phyloP scores from a whole-genome alignment of 23 tunicate genomes.

The Styela clava region DNA sequence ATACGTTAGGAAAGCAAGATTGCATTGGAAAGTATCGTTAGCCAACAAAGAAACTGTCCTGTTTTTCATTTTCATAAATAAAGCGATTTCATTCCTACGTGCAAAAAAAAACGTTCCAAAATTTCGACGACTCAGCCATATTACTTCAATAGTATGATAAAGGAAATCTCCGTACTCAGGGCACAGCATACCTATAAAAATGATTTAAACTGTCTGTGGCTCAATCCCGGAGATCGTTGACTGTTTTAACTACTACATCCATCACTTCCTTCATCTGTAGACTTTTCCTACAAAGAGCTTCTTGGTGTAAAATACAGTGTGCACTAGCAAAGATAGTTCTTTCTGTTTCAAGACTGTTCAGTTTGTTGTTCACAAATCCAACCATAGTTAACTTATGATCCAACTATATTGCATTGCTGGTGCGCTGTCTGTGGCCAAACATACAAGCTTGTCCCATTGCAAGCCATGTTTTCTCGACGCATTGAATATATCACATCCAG shows the following conservation, averaged over 20 bases:
- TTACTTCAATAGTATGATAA: conserved; percentile 41
- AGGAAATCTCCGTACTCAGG: conserved; percentile 49
- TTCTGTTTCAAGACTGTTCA: conserved; percentile 26
- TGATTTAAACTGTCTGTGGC: conserved; percentile 45
- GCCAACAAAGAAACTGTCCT: conserved; percentile 25
- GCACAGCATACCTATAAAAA: conserved; percentile 36
- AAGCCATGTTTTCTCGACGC: background rate
- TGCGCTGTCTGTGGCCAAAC: background rate
- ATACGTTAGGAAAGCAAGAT: conserved; percentile 42
- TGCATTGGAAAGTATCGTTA: conserved; percentile 26
- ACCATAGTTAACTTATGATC: no score
- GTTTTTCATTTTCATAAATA: conserved; percentile 44
- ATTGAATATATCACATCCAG: background rate
- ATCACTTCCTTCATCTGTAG: conserved; percentile 43
- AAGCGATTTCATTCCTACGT: conserved; percentile 39
- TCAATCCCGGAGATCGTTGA: conserved; percentile 50
- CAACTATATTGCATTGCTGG: background rate
- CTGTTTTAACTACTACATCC: conserved; percentile 52
- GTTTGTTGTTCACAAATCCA: conserved; percentile 13
- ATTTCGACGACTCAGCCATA: conserved; percentile 58
- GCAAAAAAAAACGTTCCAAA: conserved; percentile 8
- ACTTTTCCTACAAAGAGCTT: conserved; percentile 51
- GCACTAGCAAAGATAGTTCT: conserved; percentile 33
- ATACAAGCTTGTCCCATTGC: background rate
- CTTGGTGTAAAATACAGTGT: conserved; percentile 42